Evolutionary conservation across 2,113 vertebrate genomes (phyloP).

Genomic region (Penelope pileata): DNA sequence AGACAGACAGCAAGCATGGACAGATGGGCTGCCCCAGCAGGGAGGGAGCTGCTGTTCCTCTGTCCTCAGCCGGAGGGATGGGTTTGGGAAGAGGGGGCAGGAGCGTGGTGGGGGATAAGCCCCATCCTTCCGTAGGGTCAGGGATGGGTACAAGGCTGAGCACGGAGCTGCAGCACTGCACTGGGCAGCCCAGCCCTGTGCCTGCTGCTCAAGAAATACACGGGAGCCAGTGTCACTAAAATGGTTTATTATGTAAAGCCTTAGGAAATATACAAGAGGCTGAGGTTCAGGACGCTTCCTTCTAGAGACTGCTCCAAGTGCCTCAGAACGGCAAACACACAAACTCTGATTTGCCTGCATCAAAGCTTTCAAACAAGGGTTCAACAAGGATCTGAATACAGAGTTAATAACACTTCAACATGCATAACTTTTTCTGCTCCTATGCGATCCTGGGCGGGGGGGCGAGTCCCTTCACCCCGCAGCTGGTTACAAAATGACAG

Average conservation of each 20-base stretch:
- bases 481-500: constrained; percentile 38
- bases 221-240: not conserved
- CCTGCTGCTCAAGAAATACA: not conserved
- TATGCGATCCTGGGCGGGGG: constrained; percentile 31
- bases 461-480: not conserved
- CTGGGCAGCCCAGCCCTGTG: not conserved
- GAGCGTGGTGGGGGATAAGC: fast-evolving
- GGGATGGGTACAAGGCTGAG: not conserved
- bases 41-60: not conserved
- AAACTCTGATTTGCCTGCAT: constrained; percentile 85
- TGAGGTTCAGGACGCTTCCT: constrained; percentile 48
- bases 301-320: constrained; percentile 35
- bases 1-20: not conserved
- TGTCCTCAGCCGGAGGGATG: not conserved
- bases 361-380: constrained; percentile 77
- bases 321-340: constrained; percentile 46
- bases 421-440: constrained; percentile 53
- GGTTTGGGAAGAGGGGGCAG: not conserved
- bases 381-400: constrained; percentile 25
- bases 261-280: constrained; percentile 70
- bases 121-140: not conserved
- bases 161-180: not conserved
- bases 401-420: constrained; percentile 64
- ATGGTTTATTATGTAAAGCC: constrained; percentile 77
- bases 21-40: not conserved